Evolutionary conservation across 2,888 invertebrate species (phyloP), one percentile per base, ranked within the genome.

Genomic region (Augiades crinisus): DNA sequence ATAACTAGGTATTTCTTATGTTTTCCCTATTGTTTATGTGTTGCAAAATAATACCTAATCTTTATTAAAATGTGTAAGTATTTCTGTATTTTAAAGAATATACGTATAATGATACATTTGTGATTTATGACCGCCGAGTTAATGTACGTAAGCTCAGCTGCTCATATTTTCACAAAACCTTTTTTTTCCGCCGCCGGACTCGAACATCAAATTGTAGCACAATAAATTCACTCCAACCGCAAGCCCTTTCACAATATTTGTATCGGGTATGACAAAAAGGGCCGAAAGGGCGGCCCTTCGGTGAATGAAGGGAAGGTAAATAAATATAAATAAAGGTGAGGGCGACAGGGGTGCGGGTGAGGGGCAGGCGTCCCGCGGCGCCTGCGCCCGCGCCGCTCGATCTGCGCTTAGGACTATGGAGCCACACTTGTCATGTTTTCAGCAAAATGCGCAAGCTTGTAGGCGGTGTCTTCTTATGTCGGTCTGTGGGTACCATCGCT

Each of bases 291-390:
- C 85, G 87, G 86, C 84, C 81, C 75, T 80, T 81, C 75, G 78
- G 79, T 88, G 86, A 88, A 88, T 88, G 88, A 87, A 88, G 85
- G 86, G 87, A 86, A 87, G 87, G 87, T 88, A 89, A 89, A 89
- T 89, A 89, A 89, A 88, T 86, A 89, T 87, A 88, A 89, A 88
- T 89, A 87, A 88, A 87, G 85, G 81, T 78, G 74, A 81, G 73
- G 81, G 78, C 66, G 74, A 68, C 72, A 50, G 67, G 66, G 71
- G 64, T 70, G 64, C 63, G 64, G 64, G 65, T 62, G 58, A 75
- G 71, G 64, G 59, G 61, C 41, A n/a, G 63, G 63, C 58, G 59
- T 65, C 63, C 65, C 60, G 63, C 64, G 58, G 66, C 67, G 65
- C 63, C 60, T 61, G 60, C 61, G 61, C 58, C 56, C 47, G 56